These are phyloP conservation scores for Arenaria interpres DNA, from an alignment of 2,113 vertebrate species.

Conservation along the genomic window DNA sequence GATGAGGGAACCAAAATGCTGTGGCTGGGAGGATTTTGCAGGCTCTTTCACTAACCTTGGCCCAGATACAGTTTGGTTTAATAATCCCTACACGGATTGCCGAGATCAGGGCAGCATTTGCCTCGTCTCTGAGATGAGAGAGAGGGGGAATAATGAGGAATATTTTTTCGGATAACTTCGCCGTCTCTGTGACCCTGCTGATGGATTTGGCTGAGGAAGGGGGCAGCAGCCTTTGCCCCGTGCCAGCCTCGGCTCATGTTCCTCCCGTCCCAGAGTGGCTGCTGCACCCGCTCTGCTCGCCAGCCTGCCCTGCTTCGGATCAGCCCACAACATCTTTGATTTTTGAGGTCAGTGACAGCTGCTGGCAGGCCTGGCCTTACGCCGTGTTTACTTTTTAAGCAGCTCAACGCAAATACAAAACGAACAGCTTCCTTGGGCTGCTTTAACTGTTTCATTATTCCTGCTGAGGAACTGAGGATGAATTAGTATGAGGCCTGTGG, in stretches of 20 bases:
- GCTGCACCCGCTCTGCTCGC: neutral
- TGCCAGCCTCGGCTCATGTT: neutral
- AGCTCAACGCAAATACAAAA: neutral
- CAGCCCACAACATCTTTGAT: neutral
- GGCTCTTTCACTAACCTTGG: conserved; percentile 61
- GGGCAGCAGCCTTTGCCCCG: neutral
- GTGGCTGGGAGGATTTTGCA: neutral
- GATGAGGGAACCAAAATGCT: neutral
- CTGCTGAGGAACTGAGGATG: neutral
- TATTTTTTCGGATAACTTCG: neutral
- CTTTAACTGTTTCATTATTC: neutral
- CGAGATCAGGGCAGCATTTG: neutral
- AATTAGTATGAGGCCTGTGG: neutral
- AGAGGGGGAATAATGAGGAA: neutral
- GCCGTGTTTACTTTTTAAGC: neutral
- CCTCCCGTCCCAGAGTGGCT: neutral
- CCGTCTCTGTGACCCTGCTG: neutral
- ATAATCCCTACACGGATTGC: conserved; percentile 37
- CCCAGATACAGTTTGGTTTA: conserved; percentile 35
- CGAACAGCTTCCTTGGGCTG: neutral
- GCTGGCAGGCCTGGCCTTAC: neutral
- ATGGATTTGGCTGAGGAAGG: neutral
- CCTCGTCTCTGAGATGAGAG: neutral
- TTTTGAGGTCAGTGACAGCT: conserved; percentile 15
- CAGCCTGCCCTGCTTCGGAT: neutral